Evolutionary conservation across 2,113 vertebrate species (phyloP).

Genomic region (Paramormyrops kingsleyae): DNA sequence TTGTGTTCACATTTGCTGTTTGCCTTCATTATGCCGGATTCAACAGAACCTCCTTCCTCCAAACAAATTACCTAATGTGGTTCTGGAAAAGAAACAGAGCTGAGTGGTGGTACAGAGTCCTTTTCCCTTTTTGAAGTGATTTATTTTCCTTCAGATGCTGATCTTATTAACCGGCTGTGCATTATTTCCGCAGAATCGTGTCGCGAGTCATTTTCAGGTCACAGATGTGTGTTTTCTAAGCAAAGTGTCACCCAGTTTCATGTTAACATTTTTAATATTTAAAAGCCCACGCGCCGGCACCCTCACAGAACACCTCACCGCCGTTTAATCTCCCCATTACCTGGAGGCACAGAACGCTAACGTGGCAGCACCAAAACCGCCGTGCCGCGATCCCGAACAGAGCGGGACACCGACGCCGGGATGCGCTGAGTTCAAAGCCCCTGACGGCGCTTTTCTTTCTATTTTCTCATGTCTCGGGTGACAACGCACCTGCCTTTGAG

Average conservation of each 20-base stretch:
- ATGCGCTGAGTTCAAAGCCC: slow-evolving; percentile 55
- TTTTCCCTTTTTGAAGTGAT: not conserved
- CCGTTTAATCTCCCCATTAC: slow-evolving; percentile 63
- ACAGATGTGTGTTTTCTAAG: slow-evolving; percentile 53
- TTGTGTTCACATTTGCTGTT: not conserved
- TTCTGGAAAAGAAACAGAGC: not conserved
- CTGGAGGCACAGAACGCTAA: slow-evolving; percentile 52
- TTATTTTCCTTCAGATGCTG: slow-evolving; percentile 3
- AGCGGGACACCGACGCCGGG: slow-evolving; percentile 16
- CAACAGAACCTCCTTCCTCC: not conserved
- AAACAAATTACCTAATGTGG: not conserved
- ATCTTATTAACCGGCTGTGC: slow-evolving; percentile 28
- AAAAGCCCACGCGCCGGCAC: slow-evolving; percentile 55
- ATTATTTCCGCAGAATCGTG: slow-evolving; percentile 29
- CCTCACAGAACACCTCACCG: slow-evolving; percentile 47
- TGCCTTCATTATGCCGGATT: not conserved
- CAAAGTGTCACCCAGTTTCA: slow-evolving; percentile 46
- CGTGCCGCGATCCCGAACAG: slow-evolving; percentile 32
- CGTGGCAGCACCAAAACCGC: slow-evolving; percentile 42
- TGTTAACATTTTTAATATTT: slow-evolving; percentile 62
- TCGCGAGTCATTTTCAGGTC: slow-evolving; percentile 53
- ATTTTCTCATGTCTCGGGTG: slow-evolving; percentile 32
- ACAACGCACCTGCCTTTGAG: slow-evolving; percentile 44
- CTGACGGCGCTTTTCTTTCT: not conserved
- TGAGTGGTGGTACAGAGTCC: not conserved